These are phyloP conservation scores for Etheostoma cragini DNA, from an alignment of 2,113 vertebrate genomes.

Conservation along the genomic window DNA sequence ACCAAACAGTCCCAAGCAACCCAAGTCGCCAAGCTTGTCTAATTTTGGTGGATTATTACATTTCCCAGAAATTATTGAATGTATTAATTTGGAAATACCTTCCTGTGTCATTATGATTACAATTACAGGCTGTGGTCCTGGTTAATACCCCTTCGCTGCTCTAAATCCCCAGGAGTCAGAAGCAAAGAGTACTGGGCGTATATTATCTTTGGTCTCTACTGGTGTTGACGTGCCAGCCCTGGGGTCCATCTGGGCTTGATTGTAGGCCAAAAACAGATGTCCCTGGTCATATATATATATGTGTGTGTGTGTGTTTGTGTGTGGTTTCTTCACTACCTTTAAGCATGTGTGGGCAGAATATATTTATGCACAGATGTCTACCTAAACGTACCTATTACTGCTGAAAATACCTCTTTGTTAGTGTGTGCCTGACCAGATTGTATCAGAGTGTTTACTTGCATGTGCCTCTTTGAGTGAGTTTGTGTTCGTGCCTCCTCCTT, in stretches of 20 bases:
- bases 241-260: constrained; percentile 68
- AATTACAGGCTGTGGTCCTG: constrained; percentile 64
- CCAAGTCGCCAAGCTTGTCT: background rate
- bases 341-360: constrained; percentile 22
- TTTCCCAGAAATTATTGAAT: constrained; percentile 41
- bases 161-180: constrained; percentile 50
- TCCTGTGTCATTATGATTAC: constrained; percentile 56
- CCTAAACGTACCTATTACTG: constrained; percentile 65
- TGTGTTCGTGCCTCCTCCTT: background rate
- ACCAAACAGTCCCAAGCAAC: constrained; percentile 6
- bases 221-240: constrained; percentile 57
- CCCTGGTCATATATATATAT: constrained; percentile 24
- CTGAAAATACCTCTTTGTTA: constrained; percentile 49
- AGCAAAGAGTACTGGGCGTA: constrained; percentile 13
- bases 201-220: constrained; percentile 66
- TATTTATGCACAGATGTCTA: constrained; percentile 60
- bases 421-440: constrained; percentile 49
- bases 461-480: constrained; percentile 8
- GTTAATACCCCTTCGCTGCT: constrained; percentile 55
- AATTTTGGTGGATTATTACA: constrained; percentile 59
- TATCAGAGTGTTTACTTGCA: constrained; percentile 34
- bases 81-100: constrained; percentile 58
- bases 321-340: constrained; percentile 15
- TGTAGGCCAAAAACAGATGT: constrained; percentile 77
- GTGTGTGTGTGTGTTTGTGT: constrained; percentile 19